Evolutionary conservation across 2,113 vertebrate genomes (phyloP), one percentile per base, ranked within the genome.

Genomic region (Alces alces): DNA sequence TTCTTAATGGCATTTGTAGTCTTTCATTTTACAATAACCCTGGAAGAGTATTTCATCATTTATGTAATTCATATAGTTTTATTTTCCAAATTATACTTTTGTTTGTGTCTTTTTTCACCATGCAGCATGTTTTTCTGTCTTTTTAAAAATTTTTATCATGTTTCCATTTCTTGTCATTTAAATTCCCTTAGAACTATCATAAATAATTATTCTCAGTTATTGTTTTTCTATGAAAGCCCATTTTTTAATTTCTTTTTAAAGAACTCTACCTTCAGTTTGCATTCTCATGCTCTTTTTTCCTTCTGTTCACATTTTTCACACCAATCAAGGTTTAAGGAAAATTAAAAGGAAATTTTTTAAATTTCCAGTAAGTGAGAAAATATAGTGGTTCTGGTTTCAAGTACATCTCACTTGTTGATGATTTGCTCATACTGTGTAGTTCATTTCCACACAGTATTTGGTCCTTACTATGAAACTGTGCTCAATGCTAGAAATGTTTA

Each of bases 121-220:
- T n/a, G 25, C 25, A 88, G 1, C 30, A n/a, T 84, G 11, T 54
- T 95, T 54, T 95, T 70, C 21, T 83, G 11, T 16, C 19, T 86
- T 95, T 89, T 73, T n/a, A 86, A 76, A 43, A 76, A 43, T 7
- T 19, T 73, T 12, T n/a, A 50, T 80, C 19, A 12, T 64, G 19
- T 86, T 94, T 86, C 89, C 28, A 52, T 96, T 94, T 28, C 23
- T 93, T 86, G 43, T 91, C 47, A 50, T 54, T 91, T 95, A 85
- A 93, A 82, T 82, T 33, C 19, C 6, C 12, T 30, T 85, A 58
- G 7, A 57, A 61, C 12, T 28, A 50, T 28, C 47, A 78, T 21
- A 54, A 47, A 57, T 33, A 17, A 17, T 33, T 83, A 93, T 70
- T 76, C 27, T 93, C 57, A 78, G 54, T 70, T 47, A 86, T 33